These are phyloP conservation scores for Araneus ventricosus DNA, from an alignment of 1,140 invertebrate genomes.

Conservation along the genomic window DNA sequence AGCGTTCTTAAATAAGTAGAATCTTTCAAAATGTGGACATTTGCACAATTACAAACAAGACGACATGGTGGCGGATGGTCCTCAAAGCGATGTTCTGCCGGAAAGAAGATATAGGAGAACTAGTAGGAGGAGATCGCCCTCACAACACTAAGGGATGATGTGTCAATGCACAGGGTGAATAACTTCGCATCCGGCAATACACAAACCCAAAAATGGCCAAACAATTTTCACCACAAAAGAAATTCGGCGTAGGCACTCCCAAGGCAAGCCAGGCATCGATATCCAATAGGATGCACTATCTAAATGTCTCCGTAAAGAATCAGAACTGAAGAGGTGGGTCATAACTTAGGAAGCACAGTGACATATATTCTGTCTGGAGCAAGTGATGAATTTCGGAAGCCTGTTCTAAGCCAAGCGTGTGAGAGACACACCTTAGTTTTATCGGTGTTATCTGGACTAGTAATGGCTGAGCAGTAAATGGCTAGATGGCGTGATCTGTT, in stretches of 20 bases:
- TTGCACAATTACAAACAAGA: not conserved
- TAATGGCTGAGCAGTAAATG: slow-evolving; percentile 1
- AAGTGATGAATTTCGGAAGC: slow-evolving; percentile 38
- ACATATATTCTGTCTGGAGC: slow-evolving; percentile 52
- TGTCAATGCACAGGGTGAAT: not conserved
- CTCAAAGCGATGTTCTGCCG: not conserved
- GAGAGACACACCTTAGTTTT: slow-evolving; percentile 22
- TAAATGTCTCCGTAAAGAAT: not conserved
- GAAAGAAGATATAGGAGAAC: not conserved
- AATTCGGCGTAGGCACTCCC: not conserved
- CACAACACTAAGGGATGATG: not conserved
- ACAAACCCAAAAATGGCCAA: not conserved
- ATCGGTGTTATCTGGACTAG: not conserved
- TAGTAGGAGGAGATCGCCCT: not conserved
- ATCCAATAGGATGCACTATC: not conserved
- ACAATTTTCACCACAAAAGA: not conserved
- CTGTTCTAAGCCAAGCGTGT: not conserved
- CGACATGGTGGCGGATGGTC: not conserved
- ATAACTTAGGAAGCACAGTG: slow-evolving; percentile 46
- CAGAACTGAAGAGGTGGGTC: slow-evolving; percentile 4
- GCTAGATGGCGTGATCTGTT: not conserved
- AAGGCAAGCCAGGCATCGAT: not conserved
- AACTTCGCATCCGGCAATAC: not conserved
- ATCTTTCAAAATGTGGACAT: not conserved
- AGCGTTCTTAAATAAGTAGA: not conserved